Conservation (phyloP, 2,797 vertebrate species). For the Erithacus rubecula region DNA sequence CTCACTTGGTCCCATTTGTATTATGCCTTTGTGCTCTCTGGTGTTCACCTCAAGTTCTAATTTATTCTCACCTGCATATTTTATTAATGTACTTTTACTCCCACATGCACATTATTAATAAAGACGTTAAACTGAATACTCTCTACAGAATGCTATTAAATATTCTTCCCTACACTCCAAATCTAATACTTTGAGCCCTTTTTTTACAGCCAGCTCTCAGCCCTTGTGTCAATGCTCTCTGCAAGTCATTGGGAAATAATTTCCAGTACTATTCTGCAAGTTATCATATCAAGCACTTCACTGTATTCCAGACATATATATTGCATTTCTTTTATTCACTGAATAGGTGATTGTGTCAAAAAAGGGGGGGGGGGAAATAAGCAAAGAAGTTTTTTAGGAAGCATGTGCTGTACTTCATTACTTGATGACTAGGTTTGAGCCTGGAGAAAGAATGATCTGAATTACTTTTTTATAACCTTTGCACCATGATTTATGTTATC, state of each 20-base stretch:
- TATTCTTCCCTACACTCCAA: neutral
- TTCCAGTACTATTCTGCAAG: neutral
- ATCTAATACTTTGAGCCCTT: conserved; percentile 21
- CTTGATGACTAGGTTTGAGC: neutral
- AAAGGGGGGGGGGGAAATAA: neutral
- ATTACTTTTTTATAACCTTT: neutral
- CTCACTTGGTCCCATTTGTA: conserved; percentile 36
- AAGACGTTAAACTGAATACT: conserved; percentile 55
- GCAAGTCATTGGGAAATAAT: conserved; percentile 3
- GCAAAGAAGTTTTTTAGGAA: neutral
- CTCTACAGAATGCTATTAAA: conserved; percentile 38
- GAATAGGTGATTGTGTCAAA: neutral
- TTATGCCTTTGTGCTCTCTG: conserved; percentile 39
- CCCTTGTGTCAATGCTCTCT: neutral
- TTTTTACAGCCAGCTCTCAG: conserved; percentile 2
- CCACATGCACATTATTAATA: conserved; percentile 54
- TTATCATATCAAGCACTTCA: neutral
- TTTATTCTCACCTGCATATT: conserved; percentile 66
- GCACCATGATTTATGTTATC: neutral
- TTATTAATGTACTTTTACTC: conserved; percentile 63
- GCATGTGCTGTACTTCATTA: neutral
- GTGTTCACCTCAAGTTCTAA: conserved; percentile 59
- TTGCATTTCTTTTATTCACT: neutral
- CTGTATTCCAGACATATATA: neutral
- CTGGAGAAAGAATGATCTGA: neutral